phyloP scores from a whole-genome alignment of 2,113 vertebrate genomes.

The Larimichthys crocea region DNA sequence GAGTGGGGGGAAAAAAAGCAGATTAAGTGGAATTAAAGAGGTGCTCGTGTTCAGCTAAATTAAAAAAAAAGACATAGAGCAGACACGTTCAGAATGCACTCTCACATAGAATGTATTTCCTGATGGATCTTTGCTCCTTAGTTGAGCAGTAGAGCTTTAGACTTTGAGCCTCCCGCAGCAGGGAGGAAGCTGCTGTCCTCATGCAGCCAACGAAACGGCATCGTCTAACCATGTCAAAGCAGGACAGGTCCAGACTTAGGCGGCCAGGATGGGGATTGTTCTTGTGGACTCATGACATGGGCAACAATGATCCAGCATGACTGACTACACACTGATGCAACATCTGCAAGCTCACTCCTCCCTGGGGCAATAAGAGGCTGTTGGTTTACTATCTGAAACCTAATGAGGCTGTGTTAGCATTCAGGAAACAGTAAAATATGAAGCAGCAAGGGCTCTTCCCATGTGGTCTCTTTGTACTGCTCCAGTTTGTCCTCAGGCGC shows the following conservation, averaged over 20 bases:
- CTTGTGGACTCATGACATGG: constrained; percentile 49
- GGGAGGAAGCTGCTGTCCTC: constrained; percentile 12
- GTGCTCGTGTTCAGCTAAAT: constrained; percentile 47
- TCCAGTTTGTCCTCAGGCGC: constrained; percentile 62
- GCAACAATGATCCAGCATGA: constrained; percentile 44
- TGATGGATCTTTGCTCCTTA: constrained; percentile 32
- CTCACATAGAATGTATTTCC: constrained; percentile 5
- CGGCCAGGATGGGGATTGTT: constrained; percentile 31
- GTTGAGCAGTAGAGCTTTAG: constrained; percentile 39
- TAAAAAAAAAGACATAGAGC: constrained; percentile 4
- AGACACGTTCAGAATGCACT: constrained; percentile 4
- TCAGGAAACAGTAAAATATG: constrained; percentile 61
- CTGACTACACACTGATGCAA: constrained; percentile 81
- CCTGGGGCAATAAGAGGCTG: constrained; percentile 46
- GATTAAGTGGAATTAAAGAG: constrained; percentile 61
- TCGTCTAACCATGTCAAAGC: constrained; percentile 28
- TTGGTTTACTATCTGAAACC: constrained; percentile 57
- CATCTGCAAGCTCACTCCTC: constrained; percentile 66
- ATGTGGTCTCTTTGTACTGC: constrained; percentile 53
- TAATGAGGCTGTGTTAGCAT: constrained; percentile 64
- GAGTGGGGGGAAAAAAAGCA: constrained; percentile 43
- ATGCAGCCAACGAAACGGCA: constrained; percentile 17
- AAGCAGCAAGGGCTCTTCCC: constrained; percentile 47
- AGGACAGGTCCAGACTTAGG: constrained; percentile 23
- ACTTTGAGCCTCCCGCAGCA: constrained; percentile 48